Evolutionary conservation across 2,113 vertebrate species (phyloP).

Genomic region (Mus spicilegus): DNA sequence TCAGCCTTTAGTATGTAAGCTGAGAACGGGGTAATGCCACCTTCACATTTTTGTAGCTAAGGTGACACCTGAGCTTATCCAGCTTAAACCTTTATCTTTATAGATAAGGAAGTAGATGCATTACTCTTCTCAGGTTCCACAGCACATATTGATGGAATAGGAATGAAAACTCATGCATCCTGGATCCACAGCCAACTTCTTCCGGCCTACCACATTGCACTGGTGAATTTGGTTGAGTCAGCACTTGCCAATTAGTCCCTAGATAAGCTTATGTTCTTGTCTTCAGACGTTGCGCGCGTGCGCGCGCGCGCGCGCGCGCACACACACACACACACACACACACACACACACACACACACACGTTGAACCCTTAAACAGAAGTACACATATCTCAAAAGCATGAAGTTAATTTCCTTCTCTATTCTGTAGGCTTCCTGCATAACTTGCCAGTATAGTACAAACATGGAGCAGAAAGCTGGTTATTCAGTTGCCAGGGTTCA

Average conservation of each 20-base stretch:
- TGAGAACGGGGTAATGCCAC: background rate
- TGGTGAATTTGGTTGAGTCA: background rate
- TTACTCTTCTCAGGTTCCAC: background rate
- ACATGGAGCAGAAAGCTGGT: background rate
- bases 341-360: too few relatives aligned
- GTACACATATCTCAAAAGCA: slow-evolving; percentile 2
- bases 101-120: background rate
- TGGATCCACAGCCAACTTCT: background rate
- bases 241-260: background rate
- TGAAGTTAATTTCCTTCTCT: background rate
- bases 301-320: too few relatives aligned
- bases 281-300: background rate
- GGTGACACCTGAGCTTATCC: background rate
- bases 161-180: background rate
- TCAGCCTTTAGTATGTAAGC: background rate
- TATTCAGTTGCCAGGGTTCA: background rate
- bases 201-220: background rate
- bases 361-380: background rate
- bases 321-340: too few relatives aligned
- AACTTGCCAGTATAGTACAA: slow-evolving; percentile 32
- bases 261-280: background rate
- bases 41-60: slow-evolving; percentile 14
- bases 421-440: background rate
- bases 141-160: background rate
- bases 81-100: background rate